These are phyloP conservation scores for Meloidogyne floridensis DNA, from an alignment of 1,140 invertebrate genomes.

Conservation along the genomic window DNA sequence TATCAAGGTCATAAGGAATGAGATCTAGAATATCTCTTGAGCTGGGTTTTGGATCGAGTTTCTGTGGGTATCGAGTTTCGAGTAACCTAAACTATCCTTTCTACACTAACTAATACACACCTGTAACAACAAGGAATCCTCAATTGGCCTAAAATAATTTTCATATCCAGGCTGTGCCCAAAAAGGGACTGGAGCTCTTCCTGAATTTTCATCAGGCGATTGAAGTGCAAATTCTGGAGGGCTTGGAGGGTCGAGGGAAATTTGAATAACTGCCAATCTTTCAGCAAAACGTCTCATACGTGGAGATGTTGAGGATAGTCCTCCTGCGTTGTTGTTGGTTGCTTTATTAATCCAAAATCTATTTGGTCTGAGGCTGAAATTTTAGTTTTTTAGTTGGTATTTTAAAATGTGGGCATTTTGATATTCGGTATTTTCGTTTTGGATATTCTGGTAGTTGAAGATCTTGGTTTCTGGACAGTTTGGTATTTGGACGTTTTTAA, in stretches of 20 bases:
- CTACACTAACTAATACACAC: constrained; percentile 24
- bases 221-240: constrained; percentile 45
- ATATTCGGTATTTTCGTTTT: too few species aligned
- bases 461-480: too few species aligned
- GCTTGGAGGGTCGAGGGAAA: constrained; percentile 46
- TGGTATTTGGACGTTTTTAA: too few species aligned
- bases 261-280: constrained; percentile 54
- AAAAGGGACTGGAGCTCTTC: constrained; percentile 9
- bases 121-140: constrained; percentile 40
- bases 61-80: too few species aligned
- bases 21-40: too few species aligned
- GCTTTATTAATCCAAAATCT: too few species aligned
- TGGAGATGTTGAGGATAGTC: constrained; percentile 23
- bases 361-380: too few species aligned
- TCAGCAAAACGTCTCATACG: constrained; percentile 48
- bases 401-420: too few species aligned
- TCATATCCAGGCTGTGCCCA: constrained; percentile 22
- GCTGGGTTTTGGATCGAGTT: too few species aligned
- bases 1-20: too few species aligned
- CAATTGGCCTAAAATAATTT: constrained; percentile 13
- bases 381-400: too few species aligned
- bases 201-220: constrained; percentile 35
- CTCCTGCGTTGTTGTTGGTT: not conserved
- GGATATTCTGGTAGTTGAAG: too few species aligned
- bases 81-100: constrained; percentile 12